Evolutionary conservation across 2,888 invertebrate genomes (phyloP), one percentile per base, ranked within the genome.

Genomic region (Amblyteles armatorius): DNA sequence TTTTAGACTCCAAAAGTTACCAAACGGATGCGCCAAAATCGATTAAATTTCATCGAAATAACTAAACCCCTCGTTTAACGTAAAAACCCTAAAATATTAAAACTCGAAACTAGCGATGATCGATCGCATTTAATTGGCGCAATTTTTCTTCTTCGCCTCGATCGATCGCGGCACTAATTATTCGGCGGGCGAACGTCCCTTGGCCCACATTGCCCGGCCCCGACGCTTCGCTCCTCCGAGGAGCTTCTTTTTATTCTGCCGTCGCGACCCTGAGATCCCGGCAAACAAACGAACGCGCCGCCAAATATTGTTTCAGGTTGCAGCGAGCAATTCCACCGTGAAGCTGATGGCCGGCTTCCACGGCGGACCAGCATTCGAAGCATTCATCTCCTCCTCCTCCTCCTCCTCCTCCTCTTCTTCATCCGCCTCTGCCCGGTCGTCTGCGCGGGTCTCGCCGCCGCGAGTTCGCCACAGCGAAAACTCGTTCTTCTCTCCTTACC

Each of bases 401-500:
- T 52, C 26, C 19, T 81, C 11, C 67, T 72, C 11, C 67, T 72
- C 50, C 52, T 36, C 40, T 22, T 76, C 36, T 60, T 57, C 50
- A n/a, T 33, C 13, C 29, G 19, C 13, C n/a, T 33, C 4, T 50
- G 22, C 69, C 74, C 81, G 67, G 69, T 1, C 77, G 69, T 82
- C 85, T 0, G 82, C 73, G 3, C 36, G 44, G 7, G 36, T 69
- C 19, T 16, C 7, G 19, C 29, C 55, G 19, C n/a, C 55, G 72
- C 50, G 44, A 29, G 71, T 69, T 69, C 48, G 29, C 71, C 22
- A 26, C 55, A 4, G 55, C 57, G 83, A 71, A 85, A 89, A 89
- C 88, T 84, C 86, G 89, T 90, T 90, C 80, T 36, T 69, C 60
- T 60, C 44, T 65, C 40, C 50, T 73, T 76, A 33, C 36, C 48